These are phyloP conservation scores for Pseudopleuronectes americanus DNA, from an alignment of 2,797 vertebrate species.

Conservation along the genomic window DNA sequence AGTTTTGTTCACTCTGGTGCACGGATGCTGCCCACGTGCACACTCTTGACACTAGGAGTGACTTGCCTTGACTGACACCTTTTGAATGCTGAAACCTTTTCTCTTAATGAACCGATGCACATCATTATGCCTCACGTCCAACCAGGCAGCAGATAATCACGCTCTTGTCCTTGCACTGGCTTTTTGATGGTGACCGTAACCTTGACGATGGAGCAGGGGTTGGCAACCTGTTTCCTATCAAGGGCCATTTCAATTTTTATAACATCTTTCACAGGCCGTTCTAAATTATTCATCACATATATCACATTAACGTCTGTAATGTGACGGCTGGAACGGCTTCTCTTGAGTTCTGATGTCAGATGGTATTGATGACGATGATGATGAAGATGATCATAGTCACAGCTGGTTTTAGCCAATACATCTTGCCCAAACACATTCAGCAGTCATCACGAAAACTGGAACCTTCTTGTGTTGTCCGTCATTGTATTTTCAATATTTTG, in stretches of 20 bases:
- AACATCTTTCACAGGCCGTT: neutral
- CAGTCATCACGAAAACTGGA: neutral
- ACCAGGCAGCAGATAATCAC: slow-evolving; percentile 37
- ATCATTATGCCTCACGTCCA: slow-evolving; percentile 33
- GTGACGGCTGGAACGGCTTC: neutral
- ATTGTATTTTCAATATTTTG: neutral
- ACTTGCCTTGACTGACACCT: slow-evolving; percentile 54
- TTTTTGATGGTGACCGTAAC: slow-evolving; percentile 29
- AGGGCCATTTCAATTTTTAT: neutral
- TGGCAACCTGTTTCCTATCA: neutral
- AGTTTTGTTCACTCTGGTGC: slow-evolving; percentile 19
- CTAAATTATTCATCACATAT: neutral
- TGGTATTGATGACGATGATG: neutral
- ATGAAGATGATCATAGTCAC: neutral
- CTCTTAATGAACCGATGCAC: slow-evolving; percentile 20
- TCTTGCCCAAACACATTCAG: neutral
- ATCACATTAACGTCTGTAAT: neutral
- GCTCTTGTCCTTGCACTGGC: slow-evolving; percentile 33
- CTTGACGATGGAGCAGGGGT: slow-evolving; percentile 17
- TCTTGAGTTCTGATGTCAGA: neutral
- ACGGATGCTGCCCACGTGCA: slow-evolving; percentile 22
- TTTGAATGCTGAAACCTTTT: slow-evolving; percentile 41
- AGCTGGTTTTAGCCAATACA: neutral
- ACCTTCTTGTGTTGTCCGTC: neutral
- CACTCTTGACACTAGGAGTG: slow-evolving; percentile 35